Base-by-base conservation (phyloP, 2,888 invertebrate species). In the Ctena decussata region DNA sequence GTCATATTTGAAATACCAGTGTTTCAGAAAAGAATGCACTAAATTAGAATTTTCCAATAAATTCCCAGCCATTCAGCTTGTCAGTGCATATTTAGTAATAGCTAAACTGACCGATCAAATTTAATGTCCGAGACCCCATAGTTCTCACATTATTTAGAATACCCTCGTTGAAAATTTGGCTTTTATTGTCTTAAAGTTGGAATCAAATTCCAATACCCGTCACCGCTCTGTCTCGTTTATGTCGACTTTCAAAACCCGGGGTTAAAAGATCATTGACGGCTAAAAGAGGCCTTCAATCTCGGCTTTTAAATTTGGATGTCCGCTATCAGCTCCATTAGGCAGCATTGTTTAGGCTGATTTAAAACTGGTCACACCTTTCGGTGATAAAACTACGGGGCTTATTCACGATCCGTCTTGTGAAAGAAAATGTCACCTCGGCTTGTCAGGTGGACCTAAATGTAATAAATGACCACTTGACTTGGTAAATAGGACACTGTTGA, bases 151-250 rank as follows among this genome's bases (percentile, higher is more conserved):
- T 86, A 88, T 84, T 88, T 78, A 44, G 77, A 80, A 88, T 86
- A 86, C 84, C 85, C 82, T 77, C 75, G 41, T 77, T 49, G 77
- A 44, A 72, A 57, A 75, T 35, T 49, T 84, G 86, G 84, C 86
- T 80, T 78, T 88, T 86, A 86, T 86, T 89, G 86, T 89, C 86
- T 86, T 89, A 86, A 77, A 71, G 84, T 89, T 89, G 82, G 84
- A 86, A 89, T 89, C 85, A 86, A 86, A 85, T 85, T 78, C 86
- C 85, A 83, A 89, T 89, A 85, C 73, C 81, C 79, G 78, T 84
- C 86, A 79, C 27, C 44, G 46, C 72, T 72, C 81, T 73, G 81
- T 79, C 85, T 75, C 78, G 78, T 81, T 81, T 85, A 81, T 80
- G 75, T 82, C 84, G 70, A 77, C 83, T 84, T 86, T 81, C 82